phyloP scores from a whole-genome alignment of 2,888 invertebrate genomes.

The Cheilosia urbana region DNA sequence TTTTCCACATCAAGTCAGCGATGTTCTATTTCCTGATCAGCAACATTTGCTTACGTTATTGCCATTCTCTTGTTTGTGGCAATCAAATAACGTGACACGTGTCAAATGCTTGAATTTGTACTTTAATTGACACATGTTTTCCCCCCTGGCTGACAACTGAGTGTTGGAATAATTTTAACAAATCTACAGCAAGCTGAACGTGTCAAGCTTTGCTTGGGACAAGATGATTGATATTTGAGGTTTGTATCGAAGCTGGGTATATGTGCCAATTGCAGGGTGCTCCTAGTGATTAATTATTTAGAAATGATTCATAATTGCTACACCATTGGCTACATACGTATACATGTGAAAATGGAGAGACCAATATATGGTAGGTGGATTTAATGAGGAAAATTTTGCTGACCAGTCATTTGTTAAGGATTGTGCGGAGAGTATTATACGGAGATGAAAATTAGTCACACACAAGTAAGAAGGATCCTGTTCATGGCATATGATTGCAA shows the following conservation, averaged over 20 bases:
- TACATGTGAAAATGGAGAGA: no score
- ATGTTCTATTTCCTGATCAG: neutral
- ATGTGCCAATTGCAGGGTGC: constrained; percentile 8
- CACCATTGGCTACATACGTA: neutral
- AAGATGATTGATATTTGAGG: neutral
- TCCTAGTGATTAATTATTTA: constrained; percentile 23
- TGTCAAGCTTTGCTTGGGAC: neutral
- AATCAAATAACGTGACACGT: constrained; percentile 17
- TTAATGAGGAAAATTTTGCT: no score
- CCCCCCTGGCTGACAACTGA: neutral
- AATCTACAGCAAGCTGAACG: constrained; percentile 6
- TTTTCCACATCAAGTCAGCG: no score
- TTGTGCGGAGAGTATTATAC: no score
- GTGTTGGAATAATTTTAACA: neutral
- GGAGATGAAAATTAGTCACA: no score
- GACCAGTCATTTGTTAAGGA: no score
- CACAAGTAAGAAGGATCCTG: no score
- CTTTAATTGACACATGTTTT: constrained; percentile 32
- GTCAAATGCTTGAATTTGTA: constrained; percentile 13
- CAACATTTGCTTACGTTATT: neutral
- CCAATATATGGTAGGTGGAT: no score
- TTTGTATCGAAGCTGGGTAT: neutral
- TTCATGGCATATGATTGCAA: no score
- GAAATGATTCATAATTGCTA: constrained; percentile 24
- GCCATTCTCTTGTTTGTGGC: neutral